A percentile compares a stretch with the other conserved stretches of the same genome.
These are phyloP conservation scores for Heliothis subflexa DNA, from an alignment of 1,140 invertebrate species.

Conservation along the genomic window DNA sequence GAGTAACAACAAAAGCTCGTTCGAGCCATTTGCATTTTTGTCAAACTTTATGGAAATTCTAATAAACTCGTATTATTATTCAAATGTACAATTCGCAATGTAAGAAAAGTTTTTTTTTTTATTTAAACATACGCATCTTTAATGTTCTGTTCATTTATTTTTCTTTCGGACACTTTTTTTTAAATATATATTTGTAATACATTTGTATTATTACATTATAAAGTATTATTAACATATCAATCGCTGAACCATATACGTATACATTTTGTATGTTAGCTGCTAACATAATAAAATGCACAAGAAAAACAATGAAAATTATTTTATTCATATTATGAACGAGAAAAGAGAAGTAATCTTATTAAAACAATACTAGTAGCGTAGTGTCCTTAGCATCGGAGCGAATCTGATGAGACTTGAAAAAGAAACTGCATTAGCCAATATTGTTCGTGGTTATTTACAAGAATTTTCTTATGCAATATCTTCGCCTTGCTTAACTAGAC, in stretches of 20 bases:
- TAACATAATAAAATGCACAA: too few species aligned
- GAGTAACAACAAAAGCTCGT: neutral
- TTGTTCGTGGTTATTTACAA: slow-evolving; percentile 16
- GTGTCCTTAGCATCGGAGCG: slow-evolving; percentile 30
- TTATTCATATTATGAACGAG: neutral
- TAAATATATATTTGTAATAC: too few species aligned
- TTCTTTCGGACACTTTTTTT: too few species aligned
- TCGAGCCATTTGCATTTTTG: slow-evolving; percentile 13
- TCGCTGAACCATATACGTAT: too few species aligned
- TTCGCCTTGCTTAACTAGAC: neutral
- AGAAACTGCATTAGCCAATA: slow-evolving; percentile 30
- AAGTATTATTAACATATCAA: too few species aligned
- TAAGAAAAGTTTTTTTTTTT: neutral
- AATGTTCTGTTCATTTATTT: neutral
- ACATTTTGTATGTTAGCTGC: too few species aligned
- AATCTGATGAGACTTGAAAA: slow-evolving; percentile 38
- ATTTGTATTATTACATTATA: too few species aligned
- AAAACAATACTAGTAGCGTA: slow-evolving; percentile 28
- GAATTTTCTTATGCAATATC: slow-evolving; percentile 26
- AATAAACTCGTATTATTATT: slow-evolving; percentile 46
- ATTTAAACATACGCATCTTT: neutral
- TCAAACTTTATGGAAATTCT: slow-evolving; percentile 25
- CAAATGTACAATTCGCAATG: neutral
- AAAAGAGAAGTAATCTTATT: slow-evolving; percentile 30
- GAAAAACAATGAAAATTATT: too few species aligned